phyloP scores from a whole-genome alignment of 1,140 invertebrate species.

The Zaprionus ornatus region DNA sequence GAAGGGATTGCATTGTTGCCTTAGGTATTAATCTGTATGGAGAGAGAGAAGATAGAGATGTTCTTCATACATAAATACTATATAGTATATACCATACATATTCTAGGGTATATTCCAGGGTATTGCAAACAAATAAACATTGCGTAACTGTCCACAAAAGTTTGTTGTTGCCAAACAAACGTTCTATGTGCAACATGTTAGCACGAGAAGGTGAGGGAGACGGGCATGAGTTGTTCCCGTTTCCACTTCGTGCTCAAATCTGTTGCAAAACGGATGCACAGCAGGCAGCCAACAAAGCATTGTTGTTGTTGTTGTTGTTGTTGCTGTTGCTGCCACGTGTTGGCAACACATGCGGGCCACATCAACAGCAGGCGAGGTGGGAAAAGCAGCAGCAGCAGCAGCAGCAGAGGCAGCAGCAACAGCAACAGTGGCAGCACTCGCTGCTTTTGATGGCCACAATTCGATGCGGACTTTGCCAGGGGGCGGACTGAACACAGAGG shows the following conservation, averaged over 20 bases:
- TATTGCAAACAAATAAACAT: conserved; percentile 50
- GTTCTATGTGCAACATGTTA: conserved; percentile 45
- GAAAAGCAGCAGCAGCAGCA: conserved; percentile 10
- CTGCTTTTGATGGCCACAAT: conserved; percentile 55
- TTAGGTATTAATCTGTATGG: background rate
- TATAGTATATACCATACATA: conserved; percentile 21
- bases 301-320: conserved; percentile 17
- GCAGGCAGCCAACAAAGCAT: conserved; percentile 41
- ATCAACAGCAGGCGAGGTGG: conserved; percentile 32
- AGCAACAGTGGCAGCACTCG: conserved; percentile 24
- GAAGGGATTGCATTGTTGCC: background rate
- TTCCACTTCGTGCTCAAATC: conserved; percentile 36
- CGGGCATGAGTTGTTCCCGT: background rate
- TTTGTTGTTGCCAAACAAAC: conserved; percentile 25
- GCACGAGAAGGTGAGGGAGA: conserved; percentile 10
- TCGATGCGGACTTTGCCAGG: conserved; percentile 13
- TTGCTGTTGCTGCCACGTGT: conserved; percentile 66
- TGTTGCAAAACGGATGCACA: conserved; percentile 46
- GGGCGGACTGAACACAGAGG: background rate
- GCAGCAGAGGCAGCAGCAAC: conserved; percentile 7
- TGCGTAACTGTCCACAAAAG: conserved; percentile 45
- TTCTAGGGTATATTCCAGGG: conserved; percentile 23
- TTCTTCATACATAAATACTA: too few species aligned
- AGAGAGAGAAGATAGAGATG: background rate
- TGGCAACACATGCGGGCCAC: conserved; percentile 56